Conservation (phyloP, 2,113 vertebrate species). For the Nesoenas mayeri region DNA sequence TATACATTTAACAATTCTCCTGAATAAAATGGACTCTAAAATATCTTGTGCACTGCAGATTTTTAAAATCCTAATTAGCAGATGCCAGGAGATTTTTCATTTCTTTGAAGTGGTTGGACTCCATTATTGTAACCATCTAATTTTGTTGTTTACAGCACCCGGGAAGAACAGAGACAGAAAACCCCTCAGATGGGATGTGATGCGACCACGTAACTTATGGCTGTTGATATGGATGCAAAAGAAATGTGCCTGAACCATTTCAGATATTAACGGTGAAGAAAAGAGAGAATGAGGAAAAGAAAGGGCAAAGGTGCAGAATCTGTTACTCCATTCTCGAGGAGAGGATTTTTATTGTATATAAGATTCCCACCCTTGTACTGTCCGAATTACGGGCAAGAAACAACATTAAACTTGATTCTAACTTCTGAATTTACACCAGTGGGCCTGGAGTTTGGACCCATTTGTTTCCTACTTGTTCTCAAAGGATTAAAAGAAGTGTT, state of each 20-base stretch:
- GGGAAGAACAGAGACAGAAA: not conserved
- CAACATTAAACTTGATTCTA: not conserved
- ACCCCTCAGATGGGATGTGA: not conserved
- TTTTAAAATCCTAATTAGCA: not conserved
- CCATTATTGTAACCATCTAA: not conserved
- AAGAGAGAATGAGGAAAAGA: not conserved
- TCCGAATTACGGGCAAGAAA: not conserved
- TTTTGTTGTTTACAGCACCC: not conserved
- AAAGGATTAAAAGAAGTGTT: not conserved
- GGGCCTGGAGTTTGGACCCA: not conserved
- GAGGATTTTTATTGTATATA: not conserved
- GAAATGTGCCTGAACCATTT: not conserved
- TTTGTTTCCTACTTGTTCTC: not conserved
- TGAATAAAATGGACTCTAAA: not conserved
- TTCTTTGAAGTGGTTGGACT: not conserved
- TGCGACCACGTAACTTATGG: accelerated
- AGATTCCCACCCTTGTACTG: not conserved
- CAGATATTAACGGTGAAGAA: not conserved
- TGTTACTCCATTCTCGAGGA: not conserved
- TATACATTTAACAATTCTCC: not conserved
- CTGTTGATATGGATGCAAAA: not conserved
- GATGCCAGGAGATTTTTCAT: not conserved
- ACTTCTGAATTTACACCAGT: accelerated
- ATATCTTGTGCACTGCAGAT: not conserved
- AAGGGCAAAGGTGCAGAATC: not conserved